phyloP scores from a whole-genome alignment of 1,140 invertebrate genomes.

The Zaprionus tsacasi region DNA sequence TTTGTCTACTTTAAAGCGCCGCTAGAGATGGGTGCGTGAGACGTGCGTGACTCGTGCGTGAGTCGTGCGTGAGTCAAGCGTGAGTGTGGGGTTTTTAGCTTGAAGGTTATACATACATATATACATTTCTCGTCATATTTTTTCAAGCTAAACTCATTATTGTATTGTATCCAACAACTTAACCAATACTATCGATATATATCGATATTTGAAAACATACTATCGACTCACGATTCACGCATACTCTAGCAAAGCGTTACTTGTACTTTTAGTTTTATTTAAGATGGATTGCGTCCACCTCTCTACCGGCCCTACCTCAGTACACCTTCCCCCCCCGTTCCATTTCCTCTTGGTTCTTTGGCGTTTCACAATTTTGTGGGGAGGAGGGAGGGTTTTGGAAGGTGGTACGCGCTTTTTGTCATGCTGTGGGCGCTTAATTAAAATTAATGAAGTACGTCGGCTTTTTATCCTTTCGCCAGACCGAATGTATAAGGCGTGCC shows the following conservation, averaged over 20 bases:
- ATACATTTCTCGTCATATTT: too few species aligned
- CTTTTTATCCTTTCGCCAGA: slow-evolving; percentile 73
- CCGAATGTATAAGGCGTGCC: slow-evolving; percentile 27
- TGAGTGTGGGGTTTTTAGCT: neutral
- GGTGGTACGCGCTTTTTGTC: slow-evolving; percentile 47
- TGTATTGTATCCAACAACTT: too few species aligned
- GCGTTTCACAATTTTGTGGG: slow-evolving; percentile 16
- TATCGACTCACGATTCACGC: too few species aligned
- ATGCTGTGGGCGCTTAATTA: slow-evolving; percentile 74
- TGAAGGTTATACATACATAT: too few species aligned
- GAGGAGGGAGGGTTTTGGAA: too few species aligned
- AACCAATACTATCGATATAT: neutral
- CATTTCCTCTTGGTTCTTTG: slow-evolving; percentile 16
- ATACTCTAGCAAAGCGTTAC: neutral
- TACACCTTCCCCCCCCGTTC: neutral
- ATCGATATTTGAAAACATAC: neutral
- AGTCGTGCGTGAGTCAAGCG: neutral
- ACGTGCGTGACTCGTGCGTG: neutral
- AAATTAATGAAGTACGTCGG: slow-evolving; percentile 77
- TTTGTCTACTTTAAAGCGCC: slow-evolving; percentile 32
- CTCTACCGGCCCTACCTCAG: neutral
- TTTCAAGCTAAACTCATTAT: too few species aligned
- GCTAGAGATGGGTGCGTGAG: slow-evolving; percentile 5
- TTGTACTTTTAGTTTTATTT: slow-evolving; percentile 12
- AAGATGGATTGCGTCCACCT: slow-evolving; percentile 24